A percentile compares a stretch with the other conserved stretches of the same genome.
Conservation (phyloP, 1,140 invertebrate genomes). For the Tribolium madens region DNA sequence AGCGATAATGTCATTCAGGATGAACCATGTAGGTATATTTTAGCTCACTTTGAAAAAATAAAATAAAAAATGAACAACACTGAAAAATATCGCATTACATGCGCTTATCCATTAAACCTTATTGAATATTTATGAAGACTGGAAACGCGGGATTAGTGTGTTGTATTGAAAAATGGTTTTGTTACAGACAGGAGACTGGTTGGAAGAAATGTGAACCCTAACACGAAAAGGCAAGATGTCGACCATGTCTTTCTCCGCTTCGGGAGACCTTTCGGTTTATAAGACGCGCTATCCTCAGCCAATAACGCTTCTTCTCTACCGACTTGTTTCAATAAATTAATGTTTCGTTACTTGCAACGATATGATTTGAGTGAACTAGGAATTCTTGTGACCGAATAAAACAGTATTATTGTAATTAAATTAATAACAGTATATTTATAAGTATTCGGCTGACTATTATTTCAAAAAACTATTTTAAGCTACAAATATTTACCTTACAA, state of each 20-base stretch:
- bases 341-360: constrained; percentile 26
- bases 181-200: constrained; percentile 51
- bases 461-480: constrained; percentile 37
- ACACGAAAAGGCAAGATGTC: constrained; percentile 80
- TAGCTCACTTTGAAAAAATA: constrained; percentile 15
- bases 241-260: constrained; percentile 86
- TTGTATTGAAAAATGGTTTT: constrained; percentile 36
- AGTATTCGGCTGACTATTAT: constrained; percentile 39
- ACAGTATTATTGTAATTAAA: constrained; percentile 41
- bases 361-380: constrained; percentile 6
- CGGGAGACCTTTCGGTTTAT: constrained; percentile 73
- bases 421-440: constrained; percentile 45
- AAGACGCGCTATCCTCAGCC: constrained; percentile 38
- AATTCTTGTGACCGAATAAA: constrained; percentile 27
- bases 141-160: not conserved
- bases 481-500: constrained; percentile 34
- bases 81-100: constrained; percentile 8
- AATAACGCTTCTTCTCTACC: constrained; percentile 25
- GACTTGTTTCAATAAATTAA: constrained; percentile 27
- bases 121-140: constrained; percentile 42
- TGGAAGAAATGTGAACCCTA: constrained; percentile 56
- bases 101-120: not conserved
- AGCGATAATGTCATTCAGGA: constrained; percentile 50
- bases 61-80: no score
- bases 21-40: constrained; percentile 29